phyloP scores from a whole-genome alignment of 2,113 vertebrate species.

The Bujurquina vittata region DNA sequence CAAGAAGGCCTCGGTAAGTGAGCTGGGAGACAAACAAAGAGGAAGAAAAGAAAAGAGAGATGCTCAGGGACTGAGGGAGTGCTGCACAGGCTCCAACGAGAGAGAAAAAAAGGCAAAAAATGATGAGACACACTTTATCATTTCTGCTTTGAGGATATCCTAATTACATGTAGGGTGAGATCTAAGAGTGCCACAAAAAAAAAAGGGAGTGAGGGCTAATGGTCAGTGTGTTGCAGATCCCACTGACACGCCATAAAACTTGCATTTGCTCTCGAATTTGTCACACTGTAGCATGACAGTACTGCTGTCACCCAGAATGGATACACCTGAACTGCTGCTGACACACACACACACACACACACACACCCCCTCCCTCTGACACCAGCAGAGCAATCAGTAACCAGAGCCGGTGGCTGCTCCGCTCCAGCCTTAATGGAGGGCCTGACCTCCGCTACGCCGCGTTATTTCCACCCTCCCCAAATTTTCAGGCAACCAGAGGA shows the following conservation, averaged over 20 bases:
- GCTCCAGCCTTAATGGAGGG: slow-evolving; percentile 76
- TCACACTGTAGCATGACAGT: slow-evolving; percentile 7
- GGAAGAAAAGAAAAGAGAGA: slow-evolving; percentile 18
- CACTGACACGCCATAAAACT: slow-evolving; percentile 20
- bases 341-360: slow-evolving; percentile 14
- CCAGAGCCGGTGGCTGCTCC: slow-evolving; percentile 64
- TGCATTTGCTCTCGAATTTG: slow-evolving; percentile 20
- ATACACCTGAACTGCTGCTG: slow-evolving; percentile 33
- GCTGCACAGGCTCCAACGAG: slow-evolving; percentile 22
- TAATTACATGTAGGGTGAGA: slow-evolving; percentile 38
- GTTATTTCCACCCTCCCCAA: slow-evolving; percentile 74
- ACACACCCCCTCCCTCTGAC: slow-evolving; percentile 13
- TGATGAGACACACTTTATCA: slow-evolving; percentile 37
- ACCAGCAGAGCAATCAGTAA: slow-evolving; percentile 62
- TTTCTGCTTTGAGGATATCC: slow-evolving; percentile 37
- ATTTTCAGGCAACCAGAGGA: slow-evolving; percentile 62
- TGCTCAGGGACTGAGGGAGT: slow-evolving; percentile 16
- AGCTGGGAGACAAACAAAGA: slow-evolving; percentile 24
- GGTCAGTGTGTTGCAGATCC: slow-evolving; percentile 18
- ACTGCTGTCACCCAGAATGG: slow-evolving; percentile 37
- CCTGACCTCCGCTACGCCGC: slow-evolving; percentile 72
- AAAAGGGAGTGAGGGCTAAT: slow-evolving; percentile 22
- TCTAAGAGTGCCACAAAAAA: neutral
- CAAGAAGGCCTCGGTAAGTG: neutral
- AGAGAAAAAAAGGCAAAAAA: neutral